phyloP scores from a whole-genome alignment of 2,113 vertebrate genomes.

The Marmota monax region DNA sequence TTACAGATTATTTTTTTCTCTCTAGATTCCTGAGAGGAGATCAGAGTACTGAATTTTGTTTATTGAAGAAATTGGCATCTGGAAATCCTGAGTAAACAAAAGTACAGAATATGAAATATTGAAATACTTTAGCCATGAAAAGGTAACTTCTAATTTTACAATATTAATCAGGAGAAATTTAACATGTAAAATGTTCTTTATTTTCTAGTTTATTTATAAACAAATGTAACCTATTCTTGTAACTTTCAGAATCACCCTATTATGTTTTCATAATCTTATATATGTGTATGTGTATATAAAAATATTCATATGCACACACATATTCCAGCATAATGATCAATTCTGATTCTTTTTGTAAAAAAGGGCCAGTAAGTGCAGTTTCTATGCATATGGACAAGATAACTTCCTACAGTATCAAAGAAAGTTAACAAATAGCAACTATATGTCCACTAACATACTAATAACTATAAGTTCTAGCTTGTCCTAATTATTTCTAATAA shows the following conservation, averaged over 20 bases:
- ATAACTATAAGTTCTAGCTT: conserved; percentile 77
- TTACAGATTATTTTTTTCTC: conserved; percentile 73
- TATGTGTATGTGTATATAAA: background rate
- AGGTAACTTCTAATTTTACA: conserved; percentile 36
- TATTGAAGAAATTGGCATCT: conserved; percentile 64
- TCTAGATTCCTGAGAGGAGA: conserved; percentile 70
- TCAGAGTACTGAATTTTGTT: conserved; percentile 65
- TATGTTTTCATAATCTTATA: conserved; percentile 1
- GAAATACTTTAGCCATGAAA: conserved; percentile 17
- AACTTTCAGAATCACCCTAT: conserved; percentile 17
- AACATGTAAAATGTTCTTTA: conserved; percentile 18
- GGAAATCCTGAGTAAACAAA: conserved; percentile 64
- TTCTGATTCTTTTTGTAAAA: background rate
- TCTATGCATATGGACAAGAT: conserved; percentile 70
- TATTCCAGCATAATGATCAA: conserved; percentile 22
- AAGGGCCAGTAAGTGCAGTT: background rate
- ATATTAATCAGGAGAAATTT: conserved; percentile 53
- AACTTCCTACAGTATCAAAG: conserved; percentile 65
- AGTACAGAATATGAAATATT: conserved; percentile 55
- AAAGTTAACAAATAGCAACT: conserved; percentile 66
- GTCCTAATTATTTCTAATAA: conserved; percentile 86
- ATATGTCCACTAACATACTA: conserved; percentile 70
- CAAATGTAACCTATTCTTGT: background rate
- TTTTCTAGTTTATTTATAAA: conserved; percentile 57
- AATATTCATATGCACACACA: background rate